Percentiles rank a stretch among this genome's conserved stretches.
phyloP scores from a whole-genome alignment of 2,113 vertebrate species.

The Trinectes maculatus region DNA sequence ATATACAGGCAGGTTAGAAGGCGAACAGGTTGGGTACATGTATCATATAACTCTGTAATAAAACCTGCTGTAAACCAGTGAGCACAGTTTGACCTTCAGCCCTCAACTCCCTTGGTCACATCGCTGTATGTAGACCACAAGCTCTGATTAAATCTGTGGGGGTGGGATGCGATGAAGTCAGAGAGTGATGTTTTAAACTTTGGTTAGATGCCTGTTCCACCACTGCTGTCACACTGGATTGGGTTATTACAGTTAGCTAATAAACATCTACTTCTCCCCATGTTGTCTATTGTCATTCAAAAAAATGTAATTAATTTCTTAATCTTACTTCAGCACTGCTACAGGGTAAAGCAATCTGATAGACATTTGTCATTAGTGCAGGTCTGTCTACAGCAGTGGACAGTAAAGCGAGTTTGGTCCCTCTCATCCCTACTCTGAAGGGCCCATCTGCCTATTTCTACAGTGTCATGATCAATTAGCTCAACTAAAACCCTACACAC shows the following conservation, averaged over 20 bases:
- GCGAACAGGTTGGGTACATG: constrained; percentile 62
- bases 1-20: constrained; percentile 51
- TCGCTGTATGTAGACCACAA: constrained; percentile 36
- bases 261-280: too few relatives aligned
- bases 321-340: background rate
- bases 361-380: constrained; percentile 95
- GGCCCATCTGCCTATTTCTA: constrained; percentile 94
- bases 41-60: constrained; percentile 70
- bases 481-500: constrained; percentile 94
- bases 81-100: constrained; percentile 58
- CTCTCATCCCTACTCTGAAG: constrained; percentile 95
- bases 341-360: constrained; percentile 91
- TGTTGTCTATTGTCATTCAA: too few relatives aligned
- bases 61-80: constrained; percentile 64
- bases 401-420: constrained; percentile 92
- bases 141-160: constrained; percentile 38
- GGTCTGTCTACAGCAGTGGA: constrained; percentile 90
- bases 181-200: constrained; percentile 8
- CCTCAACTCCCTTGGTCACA: constrained; percentile 42
- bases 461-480: constrained; percentile 95
- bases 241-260: too few relatives aligned
- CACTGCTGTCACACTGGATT: background rate
- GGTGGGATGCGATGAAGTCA: background rate
- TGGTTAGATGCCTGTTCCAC: background rate
- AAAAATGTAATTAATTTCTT: too few relatives aligned